Evolutionary conservation across 1,140 invertebrate genomes (phyloP), one percentile per base, ranked within the genome.

Genomic region (Ctenoplectra terminalis): DNA sequence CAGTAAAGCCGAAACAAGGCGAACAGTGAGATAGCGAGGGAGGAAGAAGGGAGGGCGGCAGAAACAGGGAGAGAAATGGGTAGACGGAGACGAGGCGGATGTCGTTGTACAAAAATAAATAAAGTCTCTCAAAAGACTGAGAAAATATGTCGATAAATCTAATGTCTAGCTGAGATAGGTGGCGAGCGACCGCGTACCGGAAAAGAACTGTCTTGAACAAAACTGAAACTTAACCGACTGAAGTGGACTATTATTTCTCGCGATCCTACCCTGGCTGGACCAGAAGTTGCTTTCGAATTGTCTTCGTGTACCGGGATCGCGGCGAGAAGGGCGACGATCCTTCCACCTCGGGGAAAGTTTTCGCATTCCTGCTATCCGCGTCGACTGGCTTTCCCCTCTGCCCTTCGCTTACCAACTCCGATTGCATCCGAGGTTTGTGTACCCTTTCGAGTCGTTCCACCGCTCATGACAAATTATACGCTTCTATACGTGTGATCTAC

Each of bases 131-230:
- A 76, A 76, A 83, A 80, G 71, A 81, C 82, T 74, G 63, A 90
- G 90, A 90, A 90, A 91, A 90, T 91, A 91, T 86, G 84, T 87
- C 88, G 87, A 91, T 90, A 90, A 91, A 91, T 91, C 87, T 89
- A 89, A 83, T 70, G 84, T 87, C 82, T 90, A 82, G 69, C 66
- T 66, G 81, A 86, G 81, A 87, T 90, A 88, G 87, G 72, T 86
- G 50, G 17, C 40, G 31, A 15, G 34, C 66, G n/a, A 56, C 23
- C 13, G 43, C 4, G 1, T 4, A 43, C 15, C 1, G 85, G 60
- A n/a, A 81, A 87, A 84, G 52, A 73, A 71, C 50, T 84, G 73
- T 70, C 86, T 37, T 23, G 26, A 9, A 5, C 2, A n/a, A 26
- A 17, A 69, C 5, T 6, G 34, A 43, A 61, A 29, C 52, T 31